Percentiles rank a stretch among this genome's conserved stretches.
phyloP scores from a whole-genome alignment of 2,888 invertebrate species.

The Hypolimnas misippus region DNA sequence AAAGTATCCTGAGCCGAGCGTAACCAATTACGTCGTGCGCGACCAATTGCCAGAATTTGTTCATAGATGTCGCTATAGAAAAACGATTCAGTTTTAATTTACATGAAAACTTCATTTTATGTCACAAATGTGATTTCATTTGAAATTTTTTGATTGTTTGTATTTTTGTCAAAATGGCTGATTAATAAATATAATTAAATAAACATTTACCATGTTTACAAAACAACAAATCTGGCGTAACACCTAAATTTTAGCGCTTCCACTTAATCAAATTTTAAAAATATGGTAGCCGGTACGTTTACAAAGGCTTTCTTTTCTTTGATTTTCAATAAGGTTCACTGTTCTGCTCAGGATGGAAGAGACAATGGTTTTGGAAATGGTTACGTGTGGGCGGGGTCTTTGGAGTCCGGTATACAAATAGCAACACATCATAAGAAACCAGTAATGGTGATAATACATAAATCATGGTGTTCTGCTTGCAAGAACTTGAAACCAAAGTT shows the following conservation, averaged over 20 bases:
- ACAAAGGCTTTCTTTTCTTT: slow-evolving; percentile 61
- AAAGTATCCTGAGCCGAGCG: neutral
- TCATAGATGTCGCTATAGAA: slow-evolving; percentile 40
- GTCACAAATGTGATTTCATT: neutral
- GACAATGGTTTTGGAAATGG: slow-evolving; percentile 76
- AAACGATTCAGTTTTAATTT: no score
- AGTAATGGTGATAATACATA: slow-evolving; percentile 87
- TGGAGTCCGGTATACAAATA: slow-evolving; percentile 71
- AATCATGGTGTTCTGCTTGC: slow-evolving; percentile 87
- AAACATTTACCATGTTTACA: slow-evolving; percentile 57
- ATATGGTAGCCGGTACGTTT: slow-evolving; percentile 62
- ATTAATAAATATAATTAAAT: slow-evolving; percentile 14
- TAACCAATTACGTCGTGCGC: neutral
- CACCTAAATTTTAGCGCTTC: slow-evolving; percentile 15
- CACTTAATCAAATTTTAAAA: slow-evolving; percentile 39
- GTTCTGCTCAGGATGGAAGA: slow-evolving; percentile 53
- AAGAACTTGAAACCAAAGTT: slow-evolving; percentile 86
- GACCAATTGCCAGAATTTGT: neutral
- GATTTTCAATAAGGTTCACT: slow-evolving; percentile 59
- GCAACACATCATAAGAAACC: slow-evolving; percentile 81
- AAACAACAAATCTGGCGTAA: slow-evolving; percentile 35
- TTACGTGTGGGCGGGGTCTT: slow-evolving; percentile 76
- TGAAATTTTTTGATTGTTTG: neutral
- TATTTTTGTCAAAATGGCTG: slow-evolving; percentile 30
- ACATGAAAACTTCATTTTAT: no score